phyloP scores from a whole-genome alignment of 2,888 invertebrate species.

The Drosophila gaucha region DNA sequence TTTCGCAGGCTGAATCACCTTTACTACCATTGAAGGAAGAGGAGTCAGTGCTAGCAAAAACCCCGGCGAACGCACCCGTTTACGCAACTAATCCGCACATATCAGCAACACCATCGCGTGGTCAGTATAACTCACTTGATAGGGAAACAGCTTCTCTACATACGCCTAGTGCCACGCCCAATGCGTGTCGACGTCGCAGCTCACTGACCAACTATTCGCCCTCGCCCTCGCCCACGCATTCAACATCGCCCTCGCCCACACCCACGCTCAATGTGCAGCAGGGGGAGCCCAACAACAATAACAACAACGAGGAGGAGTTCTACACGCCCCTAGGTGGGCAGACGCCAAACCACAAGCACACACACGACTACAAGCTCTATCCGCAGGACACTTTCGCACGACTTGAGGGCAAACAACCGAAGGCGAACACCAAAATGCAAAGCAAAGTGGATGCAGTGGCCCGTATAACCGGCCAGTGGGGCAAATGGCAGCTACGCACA shows the following conservation, averaged over 20 bases:
- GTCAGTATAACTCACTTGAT: slow-evolving; percentile 24
- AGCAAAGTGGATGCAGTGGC: slow-evolving; percentile 85
- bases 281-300: slow-evolving; percentile 46
- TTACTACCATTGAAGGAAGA: slow-evolving; percentile 77
- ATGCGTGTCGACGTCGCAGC: slow-evolving; percentile 70
- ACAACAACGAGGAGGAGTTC: slow-evolving; percentile 48
- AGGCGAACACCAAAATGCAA: slow-evolving; percentile 76
- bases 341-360: slow-evolving; percentile 37
- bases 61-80: slow-evolving; percentile 45
- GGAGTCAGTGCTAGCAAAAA: slow-evolving; percentile 31
- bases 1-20: slow-evolving; percentile 82
- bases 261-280: slow-evolving; percentile 19
- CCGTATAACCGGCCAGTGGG: slow-evolving; percentile 84
- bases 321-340: slow-evolving; percentile 38
- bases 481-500: slow-evolving; percentile 85
- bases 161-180: slow-evolving; percentile 17
- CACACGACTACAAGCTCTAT: slow-evolving; percentile 75
- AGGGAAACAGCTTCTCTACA: slow-evolving; percentile 9
- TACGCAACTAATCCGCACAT: slow-evolving; percentile 62
- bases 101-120: slow-evolving; percentile 58
- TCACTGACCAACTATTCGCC: slow-evolving; percentile 57
- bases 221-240: slow-evolving; percentile 1
- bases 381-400: slow-evolving; percentile 80
- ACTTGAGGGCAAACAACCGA: slow-evolving; percentile 79
- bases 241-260: slow-evolving; percentile 1